Evolutionary conservation across 2,888 invertebrate genomes (phyloP).

Genomic region (Stegana nigrithorax): DNA sequence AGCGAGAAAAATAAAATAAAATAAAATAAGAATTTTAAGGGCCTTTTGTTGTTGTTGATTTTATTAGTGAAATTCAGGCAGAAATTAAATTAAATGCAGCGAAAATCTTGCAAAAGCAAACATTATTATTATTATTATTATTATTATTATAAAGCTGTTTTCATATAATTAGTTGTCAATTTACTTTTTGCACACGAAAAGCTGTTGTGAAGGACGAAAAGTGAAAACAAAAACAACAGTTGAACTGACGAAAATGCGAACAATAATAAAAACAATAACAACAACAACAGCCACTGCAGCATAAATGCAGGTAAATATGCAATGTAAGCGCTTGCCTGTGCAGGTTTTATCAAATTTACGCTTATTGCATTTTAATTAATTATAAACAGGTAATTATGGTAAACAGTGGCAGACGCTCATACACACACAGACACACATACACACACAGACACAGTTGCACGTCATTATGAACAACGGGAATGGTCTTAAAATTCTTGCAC

Average conservation of each 20-base stretch:
- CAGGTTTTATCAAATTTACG: slow-evolving; percentile 56
- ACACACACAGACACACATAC: not conserved
- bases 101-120: not conserved
- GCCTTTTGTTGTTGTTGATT: not conserved
- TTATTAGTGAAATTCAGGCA: not conserved
- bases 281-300: no score
- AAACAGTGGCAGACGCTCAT: slow-evolving; percentile 36
- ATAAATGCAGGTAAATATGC: slow-evolving; percentile 25
- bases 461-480: no score
- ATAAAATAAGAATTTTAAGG: not conserved
- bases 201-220: no score
- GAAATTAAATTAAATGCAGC: not conserved
- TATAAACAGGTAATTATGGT: slow-evolving; percentile 63
- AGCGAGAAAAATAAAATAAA: slow-evolving; percentile 28
- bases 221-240: no score
- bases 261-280: no score
- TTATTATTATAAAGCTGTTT: slow-evolving; percentile 1
- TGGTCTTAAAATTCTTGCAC: no score
- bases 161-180: slow-evolving; percentile 11
- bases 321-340: slow-evolving; percentile 44
- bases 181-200: not conserved
- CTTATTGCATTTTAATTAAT: slow-evolving; percentile 63
- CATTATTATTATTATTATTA: not conserved
- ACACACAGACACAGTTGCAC: not conserved
- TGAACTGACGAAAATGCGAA: no score